phyloP scores from a whole-genome alignment of 2,797 vertebrate species.

The Ctenopoma kingsleyae region DNA sequence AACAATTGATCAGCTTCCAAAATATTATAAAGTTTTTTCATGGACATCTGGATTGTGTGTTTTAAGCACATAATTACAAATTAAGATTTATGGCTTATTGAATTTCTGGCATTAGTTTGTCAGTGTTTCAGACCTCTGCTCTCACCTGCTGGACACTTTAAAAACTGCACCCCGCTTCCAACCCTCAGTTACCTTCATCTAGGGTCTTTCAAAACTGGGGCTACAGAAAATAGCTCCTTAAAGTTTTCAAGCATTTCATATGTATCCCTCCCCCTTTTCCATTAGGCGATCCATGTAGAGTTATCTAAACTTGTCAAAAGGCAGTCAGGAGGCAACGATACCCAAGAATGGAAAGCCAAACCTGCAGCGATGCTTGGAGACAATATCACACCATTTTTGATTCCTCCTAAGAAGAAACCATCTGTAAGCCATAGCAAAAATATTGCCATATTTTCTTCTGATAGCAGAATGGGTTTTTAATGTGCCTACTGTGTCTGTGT shows the following conservation, averaged over 20 bases:
- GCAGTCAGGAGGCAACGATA: constrained; percentile 74
- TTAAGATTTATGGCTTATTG: neutral
- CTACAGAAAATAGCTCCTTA: neutral
- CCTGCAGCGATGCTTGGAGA: constrained; percentile 73
- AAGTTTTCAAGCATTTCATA: no score
- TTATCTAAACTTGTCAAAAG: constrained; percentile 87
- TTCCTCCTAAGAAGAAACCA: constrained; percentile 71
- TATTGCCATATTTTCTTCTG: neutral
- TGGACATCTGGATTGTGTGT: neutral
- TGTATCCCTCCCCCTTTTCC: neutral
- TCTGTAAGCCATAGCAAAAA: constrained; percentile 68
- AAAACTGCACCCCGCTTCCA: constrained; percentile 42
- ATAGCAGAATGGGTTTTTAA: constrained; percentile 10
- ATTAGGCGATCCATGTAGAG: constrained; percentile 87
- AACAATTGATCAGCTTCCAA: neutral
- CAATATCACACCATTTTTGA: constrained; percentile 73
- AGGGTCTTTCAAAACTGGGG: neutral
- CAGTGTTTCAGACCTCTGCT: constrained; percentile 56
- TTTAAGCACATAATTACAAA: constrained; percentile 1
- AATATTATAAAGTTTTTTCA: neutral
- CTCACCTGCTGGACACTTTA: constrained; percentile 71
- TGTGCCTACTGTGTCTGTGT: constrained; percentile 11
- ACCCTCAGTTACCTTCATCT: neutral
- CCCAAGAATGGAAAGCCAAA: constrained; percentile 71
- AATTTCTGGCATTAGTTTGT: neutral